These are phyloP conservation scores for Alces alces DNA, from an alignment of 2,113 vertebrate genomes.

Conservation along the genomic window DNA sequence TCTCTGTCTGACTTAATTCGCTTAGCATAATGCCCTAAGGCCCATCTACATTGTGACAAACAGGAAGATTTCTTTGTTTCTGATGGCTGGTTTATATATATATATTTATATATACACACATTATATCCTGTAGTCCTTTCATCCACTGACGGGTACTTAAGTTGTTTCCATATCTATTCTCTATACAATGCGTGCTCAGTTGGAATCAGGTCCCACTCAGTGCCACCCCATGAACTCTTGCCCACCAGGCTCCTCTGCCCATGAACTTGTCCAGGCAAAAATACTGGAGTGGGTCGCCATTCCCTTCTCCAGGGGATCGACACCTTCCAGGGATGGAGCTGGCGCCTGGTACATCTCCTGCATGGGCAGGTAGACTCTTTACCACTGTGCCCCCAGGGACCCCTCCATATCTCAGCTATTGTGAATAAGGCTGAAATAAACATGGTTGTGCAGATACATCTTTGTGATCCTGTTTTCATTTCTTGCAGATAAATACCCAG, in stretches of 20 bases:
- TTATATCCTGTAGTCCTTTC: background rate
- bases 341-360: background rate
- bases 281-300: background rate
- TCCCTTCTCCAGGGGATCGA: background rate
- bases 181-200: background rate
- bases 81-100: background rate
- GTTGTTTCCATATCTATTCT: background rate
- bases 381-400: background rate
- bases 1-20: background rate
- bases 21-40: background rate
- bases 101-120: background rate
- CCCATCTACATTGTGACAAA: background rate
- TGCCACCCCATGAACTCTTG: background rate
- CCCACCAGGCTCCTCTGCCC: background rate
- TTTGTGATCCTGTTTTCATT: background rate
- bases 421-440: background rate
- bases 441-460: rapidly evolving
- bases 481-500: background rate
- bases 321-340: rapidly evolving
- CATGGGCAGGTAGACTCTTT: background rate
- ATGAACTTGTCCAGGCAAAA: background rate
- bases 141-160: background rate
- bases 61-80: background rate
- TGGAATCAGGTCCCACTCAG: rapidly evolving
- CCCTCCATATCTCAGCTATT: background rate